phyloP scores from a whole-genome alignment of 2,888 invertebrate genomes.

The Neria commutata region DNA sequence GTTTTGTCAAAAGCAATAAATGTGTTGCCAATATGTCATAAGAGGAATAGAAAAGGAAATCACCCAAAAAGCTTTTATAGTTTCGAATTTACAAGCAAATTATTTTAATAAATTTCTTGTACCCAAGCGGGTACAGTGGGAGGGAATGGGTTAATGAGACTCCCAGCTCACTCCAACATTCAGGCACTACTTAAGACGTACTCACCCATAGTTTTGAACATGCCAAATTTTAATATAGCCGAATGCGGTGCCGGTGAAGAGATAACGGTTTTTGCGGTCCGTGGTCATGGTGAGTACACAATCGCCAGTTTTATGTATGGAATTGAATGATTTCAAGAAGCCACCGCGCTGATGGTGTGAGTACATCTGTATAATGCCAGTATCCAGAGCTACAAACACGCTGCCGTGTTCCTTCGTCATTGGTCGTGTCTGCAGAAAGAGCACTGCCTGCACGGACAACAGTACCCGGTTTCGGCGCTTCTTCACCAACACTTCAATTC shows the following conservation, averaged over 20 bases:
- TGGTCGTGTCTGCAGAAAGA: slow-evolving; percentile 71
- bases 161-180: background rate
- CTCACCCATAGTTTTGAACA: slow-evolving; percentile 70
- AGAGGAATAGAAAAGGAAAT: no score
- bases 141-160: background rate
- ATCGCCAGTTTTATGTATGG: slow-evolving; percentile 71
- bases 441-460: slow-evolving; percentile 70
- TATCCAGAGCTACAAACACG: slow-evolving; percentile 74
- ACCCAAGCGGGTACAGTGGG: background rate
- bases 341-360: slow-evolving; percentile 79
- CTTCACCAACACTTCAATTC: background rate
- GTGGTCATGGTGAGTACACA: slow-evolving; percentile 69
- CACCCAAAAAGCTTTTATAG: no score
- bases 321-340: slow-evolving; percentile 72
- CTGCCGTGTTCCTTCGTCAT: slow-evolving; percentile 66
- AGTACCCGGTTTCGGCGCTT: slow-evolving; percentile 49
- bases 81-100: no score
- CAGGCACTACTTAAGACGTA: slow-evolving; percentile 7
- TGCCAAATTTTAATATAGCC: slow-evolving; percentile 85
- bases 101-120: no score
- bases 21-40: no score
- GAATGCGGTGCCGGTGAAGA: slow-evolving; percentile 73
- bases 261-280: slow-evolving; percentile 72
- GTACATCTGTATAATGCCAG: slow-evolving; percentile 80
- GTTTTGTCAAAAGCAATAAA: no score